A percentile compares a stretch with the other conserved stretches of the same genome.
Conservation (phyloP, 1,140 invertebrate genomes). For the Batillaria attramentaria region DNA sequence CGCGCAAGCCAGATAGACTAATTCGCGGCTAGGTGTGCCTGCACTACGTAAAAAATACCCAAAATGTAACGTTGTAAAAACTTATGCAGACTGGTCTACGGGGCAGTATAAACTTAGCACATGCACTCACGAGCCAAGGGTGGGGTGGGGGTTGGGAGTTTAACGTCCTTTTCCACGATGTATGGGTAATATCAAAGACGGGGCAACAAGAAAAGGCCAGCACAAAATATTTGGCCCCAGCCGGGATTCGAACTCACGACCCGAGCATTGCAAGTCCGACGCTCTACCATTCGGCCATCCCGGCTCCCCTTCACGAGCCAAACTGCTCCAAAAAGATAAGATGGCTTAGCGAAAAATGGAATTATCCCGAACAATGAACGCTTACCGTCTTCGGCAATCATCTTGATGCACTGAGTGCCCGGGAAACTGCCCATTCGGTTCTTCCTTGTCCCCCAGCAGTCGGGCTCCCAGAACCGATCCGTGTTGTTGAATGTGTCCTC, state of each 20-base stretch:
- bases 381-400: conserved; percentile 64
- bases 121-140: neutral
- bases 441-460: conserved; percentile 93
- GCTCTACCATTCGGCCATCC: too few species aligned
- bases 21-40: too few species aligned
- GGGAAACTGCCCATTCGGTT: conserved; percentile 93
- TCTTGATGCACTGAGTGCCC: conserved; percentile 95
- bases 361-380: neutral
- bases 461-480: conserved; percentile 72
- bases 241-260: neutral
- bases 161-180: too few species aligned
- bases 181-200: too few species aligned
- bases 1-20: too few species aligned
- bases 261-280: neutral
- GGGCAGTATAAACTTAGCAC: too few species aligned
- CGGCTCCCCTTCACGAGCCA: too few species aligned
- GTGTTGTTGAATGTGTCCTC: conserved; percentile 94
- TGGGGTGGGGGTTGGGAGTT: too few species aligned
- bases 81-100: too few species aligned
- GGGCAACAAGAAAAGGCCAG: neutral
- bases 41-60: neutral
- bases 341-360: neutral
- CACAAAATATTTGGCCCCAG: neutral
- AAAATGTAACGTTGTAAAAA: neutral
- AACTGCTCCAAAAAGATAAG: neutral